Conservation (phyloP, 2,888 invertebrate genomes). For the Frankliniella intonsa region DNA sequence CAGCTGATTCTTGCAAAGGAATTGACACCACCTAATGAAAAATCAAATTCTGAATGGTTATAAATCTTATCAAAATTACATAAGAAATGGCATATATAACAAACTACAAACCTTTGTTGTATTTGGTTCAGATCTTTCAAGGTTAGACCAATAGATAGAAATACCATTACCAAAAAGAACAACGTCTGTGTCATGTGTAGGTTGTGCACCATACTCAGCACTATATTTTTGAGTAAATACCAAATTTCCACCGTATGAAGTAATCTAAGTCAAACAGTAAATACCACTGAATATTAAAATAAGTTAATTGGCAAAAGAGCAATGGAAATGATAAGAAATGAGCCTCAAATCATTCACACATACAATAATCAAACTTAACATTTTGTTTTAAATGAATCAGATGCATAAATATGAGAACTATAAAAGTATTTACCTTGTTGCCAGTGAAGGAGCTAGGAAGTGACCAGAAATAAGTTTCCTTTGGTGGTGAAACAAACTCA, state of each 20-base stretch:
- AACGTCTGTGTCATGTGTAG: slow-evolving; percentile 70
- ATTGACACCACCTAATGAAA: slow-evolving; percentile 41
- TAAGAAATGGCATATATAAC: neutral
- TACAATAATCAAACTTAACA: neutral
- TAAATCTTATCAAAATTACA: neutral
- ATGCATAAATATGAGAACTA: neutral
- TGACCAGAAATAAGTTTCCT: slow-evolving; percentile 66
- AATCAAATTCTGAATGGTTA: slow-evolving; percentile 6
- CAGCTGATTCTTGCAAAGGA: slow-evolving; percentile 55
- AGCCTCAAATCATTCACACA: neutral
- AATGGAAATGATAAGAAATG: too few species aligned
- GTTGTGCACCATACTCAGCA: slow-evolving; percentile 52
- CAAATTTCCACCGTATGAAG: slow-evolving; percentile 82
- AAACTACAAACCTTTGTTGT: slow-evolving; percentile 55
- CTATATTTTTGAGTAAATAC: slow-evolving; percentile 68
- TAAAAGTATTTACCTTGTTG: slow-evolving; percentile 46
- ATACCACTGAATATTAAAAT: neutral
- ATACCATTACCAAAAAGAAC: slow-evolving; percentile 74
- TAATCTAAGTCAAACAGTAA: slow-evolving; percentile 51
- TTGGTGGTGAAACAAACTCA: slow-evolving; percentile 49
- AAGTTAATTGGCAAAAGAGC: neutral
- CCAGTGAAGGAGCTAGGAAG: slow-evolving; percentile 62
- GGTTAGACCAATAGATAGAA: slow-evolving; percentile 71
- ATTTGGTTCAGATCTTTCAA: slow-evolving; percentile 53
- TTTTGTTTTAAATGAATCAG: neutral